Base-by-base conservation (phyloP, 2,797 vertebrate species). In the Pempheris klunzingeri region DNA sequence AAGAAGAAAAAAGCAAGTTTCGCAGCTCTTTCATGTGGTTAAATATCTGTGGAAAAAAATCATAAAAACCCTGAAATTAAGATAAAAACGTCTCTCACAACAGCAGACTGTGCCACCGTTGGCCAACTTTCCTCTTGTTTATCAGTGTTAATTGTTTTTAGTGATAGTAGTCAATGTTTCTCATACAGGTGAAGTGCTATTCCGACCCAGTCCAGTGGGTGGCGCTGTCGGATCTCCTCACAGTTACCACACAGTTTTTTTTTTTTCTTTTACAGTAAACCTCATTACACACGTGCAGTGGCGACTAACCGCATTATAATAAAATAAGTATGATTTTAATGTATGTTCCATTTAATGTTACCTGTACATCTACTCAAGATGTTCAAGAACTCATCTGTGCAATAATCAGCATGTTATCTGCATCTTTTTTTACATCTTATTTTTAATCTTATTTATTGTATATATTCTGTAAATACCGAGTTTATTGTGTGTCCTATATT, bases 151-250 rank as follows among this genome's bases (percentile, higher is more conserved):
- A 10, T 1, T 1, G 7, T 18, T 34, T 54, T 41, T 0, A 36
- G 34, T 1, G 24, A 7, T 14, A 0, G 17, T 14, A 0, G 17
- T 28, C 11, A 20, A 20, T 20, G 49, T 74, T 47, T 47, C 5
- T 13, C 30, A 38, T 12, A 7, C 74, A 82, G 76, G 74, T 84
- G 59, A 66, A 11, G 15, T 9, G 62, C 18, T 0, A 1, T 43
- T 49, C 18, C 15, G 3, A 1, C 1, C 0, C 0, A 0, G 2
- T 15, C 77, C 89, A 28, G 76, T 44, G 12, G 78, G 63, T 10
- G 87, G 55, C 54, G 74, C 78, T 88, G 82, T 32, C 34, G 74
- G 0, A 47, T 13, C 20, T 47, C 15, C 10, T 32, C 3, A 2
- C 30, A 59, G 7, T 47, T 22, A 11, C 4, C 47, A 53, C 41